These are phyloP conservation scores for Apodemus speciosus DNA, from an alignment of 2,113 vertebrate genomes.

Conservation along the genomic window DNA sequence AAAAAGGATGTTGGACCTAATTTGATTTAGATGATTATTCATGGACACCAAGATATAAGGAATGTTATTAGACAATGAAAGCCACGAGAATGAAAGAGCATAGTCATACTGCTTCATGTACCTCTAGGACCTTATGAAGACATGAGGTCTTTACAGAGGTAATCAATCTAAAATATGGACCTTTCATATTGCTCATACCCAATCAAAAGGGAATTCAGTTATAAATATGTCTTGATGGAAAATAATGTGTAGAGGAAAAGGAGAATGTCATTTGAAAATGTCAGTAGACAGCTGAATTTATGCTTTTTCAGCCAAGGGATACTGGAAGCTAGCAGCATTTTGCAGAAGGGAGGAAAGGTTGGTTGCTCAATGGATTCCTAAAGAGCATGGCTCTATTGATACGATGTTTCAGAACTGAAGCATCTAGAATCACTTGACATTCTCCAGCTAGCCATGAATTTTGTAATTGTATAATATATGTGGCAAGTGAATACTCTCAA, in stretches of 20 bases:
- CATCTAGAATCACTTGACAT: not conserved
- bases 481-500: not conserved
- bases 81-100: not conserved
- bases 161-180: conserved; percentile 3
- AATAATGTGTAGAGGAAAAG: not conserved
- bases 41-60: not conserved
- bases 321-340: not conserved
- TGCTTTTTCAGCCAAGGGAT: not conserved
- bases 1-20: too few relatives aligned
- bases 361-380: not conserved
- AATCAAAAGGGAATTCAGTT: not conserved
- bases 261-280: not conserved
- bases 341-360: not conserved
- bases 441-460: not conserved
- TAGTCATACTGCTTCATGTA: not conserved
- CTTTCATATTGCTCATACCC: not conserved
- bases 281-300: not conserved
- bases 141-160: not conserved
- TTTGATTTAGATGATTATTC: not conserved
- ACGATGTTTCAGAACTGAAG: not conserved
- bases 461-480: not conserved
- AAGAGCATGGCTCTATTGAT: not conserved
- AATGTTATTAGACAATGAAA: not conserved
- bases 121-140: not conserved
- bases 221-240: not conserved